Conservation (phyloP, 2,113 vertebrate genomes). For the Turnix velox region DNA sequence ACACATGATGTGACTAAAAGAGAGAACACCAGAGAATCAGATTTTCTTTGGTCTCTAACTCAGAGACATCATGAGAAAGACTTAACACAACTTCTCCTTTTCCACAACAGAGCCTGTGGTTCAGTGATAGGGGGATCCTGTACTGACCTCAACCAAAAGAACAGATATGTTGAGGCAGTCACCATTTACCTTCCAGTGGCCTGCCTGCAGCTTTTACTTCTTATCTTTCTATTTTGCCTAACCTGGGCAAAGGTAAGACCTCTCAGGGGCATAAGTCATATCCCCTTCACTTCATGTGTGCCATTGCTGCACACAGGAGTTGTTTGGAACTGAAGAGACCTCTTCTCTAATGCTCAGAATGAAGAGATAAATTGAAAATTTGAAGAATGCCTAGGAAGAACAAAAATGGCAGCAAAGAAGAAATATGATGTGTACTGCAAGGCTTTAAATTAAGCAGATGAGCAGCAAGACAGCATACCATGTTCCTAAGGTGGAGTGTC, state of each 20-base stretch:
- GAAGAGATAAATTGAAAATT: slow-evolving; percentile 79
- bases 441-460: slow-evolving; percentile 11
- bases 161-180: not conserved
- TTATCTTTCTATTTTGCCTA: not conserved
- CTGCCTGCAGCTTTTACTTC: not conserved
- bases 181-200: not conserved
- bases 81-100: not conserved
- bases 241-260: not conserved
- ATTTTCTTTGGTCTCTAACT: not conserved
- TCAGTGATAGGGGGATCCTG: not conserved
- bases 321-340: slow-evolving; percentile 82
- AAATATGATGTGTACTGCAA: slow-evolving; percentile 78
- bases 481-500: not conserved
- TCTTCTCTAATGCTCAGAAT: slow-evolving; percentile 79
- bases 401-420: slow-evolving; percentile 70
- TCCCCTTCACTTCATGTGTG: not conserved
- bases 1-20: not conserved
- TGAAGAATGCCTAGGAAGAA: slow-evolving; percentile 71
- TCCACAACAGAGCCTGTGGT: not conserved
- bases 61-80: not conserved
- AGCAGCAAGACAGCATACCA: not conserved
- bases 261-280: not conserved
- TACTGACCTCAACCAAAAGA: not conserved
- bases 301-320: slow-evolving; percentile 56
- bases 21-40: not conserved